Base-by-base conservation (phyloP, 1,140 invertebrate genomes). In the Grapholita molesta region DNA sequence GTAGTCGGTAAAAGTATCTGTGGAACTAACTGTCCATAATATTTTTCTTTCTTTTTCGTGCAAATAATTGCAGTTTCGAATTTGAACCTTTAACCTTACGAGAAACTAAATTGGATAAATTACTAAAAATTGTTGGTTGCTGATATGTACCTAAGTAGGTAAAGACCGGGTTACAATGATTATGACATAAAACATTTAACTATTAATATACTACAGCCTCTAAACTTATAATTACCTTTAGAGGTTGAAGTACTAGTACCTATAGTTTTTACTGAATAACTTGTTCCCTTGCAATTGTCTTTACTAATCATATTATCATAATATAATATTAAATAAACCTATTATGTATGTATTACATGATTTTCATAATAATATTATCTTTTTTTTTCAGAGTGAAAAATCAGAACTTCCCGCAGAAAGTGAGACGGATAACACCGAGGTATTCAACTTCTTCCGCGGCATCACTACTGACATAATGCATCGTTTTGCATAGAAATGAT, bases 401-500 rank as follows among this genome's bases (percentile, higher is more conserved):
- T 67, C 66, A 21, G 73, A 70, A 9, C 67, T 74, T 18, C 64
- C 25, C 11, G 53, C 52, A 11, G 71, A 73, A 1, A 64, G 68
- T 66, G 86, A 87, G 4, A 70, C 73, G 66, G 69, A 70, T 9
- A 18, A 33, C 33, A 82, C 71, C 12, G 89, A 91, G 68, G 81
- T 91, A 70, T 83, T 89, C 53, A 84, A 86, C 52, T 88, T 91
- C 74, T 69, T 91, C 25, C 76, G 76, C 65, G 89, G 86, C 68
- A 78, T 91, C 75, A 89, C 87, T 48, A 88, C 89, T 12, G 87
- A 89, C 38, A 82, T 91, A 55, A 68, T 91, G 24, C 84, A 91
- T 55, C 80, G 79, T 68, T 88, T 91, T 69, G 67, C 82, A 53
- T 89, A n/a, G 86, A 76, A 61, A 68, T 42, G 61, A n/a, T n/a